A percentile compares a stretch with the other conserved stretches of the same genome.
Evolutionary conservation across 1,140 invertebrate species (phyloP).

Genomic region (Leguminivora glycinivorella): DNA sequence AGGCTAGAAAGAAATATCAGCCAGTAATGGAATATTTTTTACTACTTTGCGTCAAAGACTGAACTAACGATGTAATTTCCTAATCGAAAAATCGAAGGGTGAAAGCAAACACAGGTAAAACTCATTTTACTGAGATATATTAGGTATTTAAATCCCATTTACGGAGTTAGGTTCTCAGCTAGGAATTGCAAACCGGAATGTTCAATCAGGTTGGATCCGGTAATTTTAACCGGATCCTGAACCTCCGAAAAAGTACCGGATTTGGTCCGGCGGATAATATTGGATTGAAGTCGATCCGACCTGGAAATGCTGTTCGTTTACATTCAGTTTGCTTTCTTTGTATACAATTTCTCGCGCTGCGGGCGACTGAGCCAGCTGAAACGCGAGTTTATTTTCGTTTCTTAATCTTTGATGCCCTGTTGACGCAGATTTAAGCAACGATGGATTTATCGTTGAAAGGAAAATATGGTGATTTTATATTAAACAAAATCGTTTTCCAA

Average conservation of each 20-base stretch:
- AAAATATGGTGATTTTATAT: neutral
- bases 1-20: neutral
- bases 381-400: neutral
- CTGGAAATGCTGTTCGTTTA: neutral
- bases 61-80: neutral
- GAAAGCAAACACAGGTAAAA: neutral
- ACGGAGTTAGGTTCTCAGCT: neutral
- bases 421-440: neutral
- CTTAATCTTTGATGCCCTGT: slow-evolving; percentile 1
- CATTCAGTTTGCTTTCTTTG: neutral
- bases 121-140: no score
- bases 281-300: neutral
- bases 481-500: no score
- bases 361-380: neutral
- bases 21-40: neutral
- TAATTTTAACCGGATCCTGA: no score
- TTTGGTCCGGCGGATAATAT: no score
- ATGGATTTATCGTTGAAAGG: neutral
- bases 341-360: slow-evolving; percentile 2
- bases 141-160: neutral
- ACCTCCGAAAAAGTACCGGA: no score
- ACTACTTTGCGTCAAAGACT: neutral
- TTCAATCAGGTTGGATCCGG: no score
- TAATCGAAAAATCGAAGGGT: neutral
- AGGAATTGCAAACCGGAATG: no score